Evolutionary conservation across 2,888 invertebrate genomes (phyloP).

Genomic region (Drosophila emarginata): DNA sequence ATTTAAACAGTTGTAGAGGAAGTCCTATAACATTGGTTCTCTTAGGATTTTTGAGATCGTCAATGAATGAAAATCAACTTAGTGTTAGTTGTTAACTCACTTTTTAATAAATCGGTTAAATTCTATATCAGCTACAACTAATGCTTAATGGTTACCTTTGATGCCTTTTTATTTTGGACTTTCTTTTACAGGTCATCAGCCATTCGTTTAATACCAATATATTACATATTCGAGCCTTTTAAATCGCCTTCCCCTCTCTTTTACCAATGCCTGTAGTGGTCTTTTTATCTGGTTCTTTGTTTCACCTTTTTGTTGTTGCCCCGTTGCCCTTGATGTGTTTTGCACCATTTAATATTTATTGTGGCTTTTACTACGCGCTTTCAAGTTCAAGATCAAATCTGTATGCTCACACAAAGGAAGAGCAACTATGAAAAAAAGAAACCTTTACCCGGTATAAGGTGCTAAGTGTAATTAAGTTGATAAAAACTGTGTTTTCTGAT

Average conservation of each 20-base stretch:
- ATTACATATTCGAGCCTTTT: background rate
- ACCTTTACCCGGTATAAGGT: slow-evolving; percentile 43
- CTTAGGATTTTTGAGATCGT: too few species aligned
- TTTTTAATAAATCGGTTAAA: background rate
- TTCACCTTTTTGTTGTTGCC: slow-evolving; percentile 22
- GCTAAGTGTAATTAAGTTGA: slow-evolving; percentile 68
- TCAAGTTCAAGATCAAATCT: slow-evolving; percentile 57
- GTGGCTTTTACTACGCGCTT: slow-evolving; percentile 54
- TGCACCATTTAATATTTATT: slow-evolving; percentile 58
- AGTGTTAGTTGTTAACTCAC: too few species aligned
- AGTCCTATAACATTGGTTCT: too few species aligned
- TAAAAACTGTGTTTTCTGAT: slow-evolving; percentile 58
- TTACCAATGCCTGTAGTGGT: slow-evolving; percentile 23
- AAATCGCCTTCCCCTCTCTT: slow-evolving; percentile 2
- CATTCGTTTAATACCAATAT: slow-evolving; percentile 17
- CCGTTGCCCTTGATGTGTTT: slow-evolving; percentile 47
- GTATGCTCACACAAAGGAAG: background rate
- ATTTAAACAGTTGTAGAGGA: too few species aligned
- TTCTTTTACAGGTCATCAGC: slow-evolving; percentile 32
- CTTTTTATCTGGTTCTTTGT: slow-evolving; percentile 44
- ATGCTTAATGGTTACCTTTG: background rate
- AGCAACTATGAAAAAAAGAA: background rate
- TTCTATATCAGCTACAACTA: background rate
- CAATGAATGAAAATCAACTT: too few species aligned
- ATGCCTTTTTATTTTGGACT: too few species aligned